phyloP scores from a whole-genome alignment of 2,888 invertebrate genomes.

The Spodoptera exigua region DNA sequence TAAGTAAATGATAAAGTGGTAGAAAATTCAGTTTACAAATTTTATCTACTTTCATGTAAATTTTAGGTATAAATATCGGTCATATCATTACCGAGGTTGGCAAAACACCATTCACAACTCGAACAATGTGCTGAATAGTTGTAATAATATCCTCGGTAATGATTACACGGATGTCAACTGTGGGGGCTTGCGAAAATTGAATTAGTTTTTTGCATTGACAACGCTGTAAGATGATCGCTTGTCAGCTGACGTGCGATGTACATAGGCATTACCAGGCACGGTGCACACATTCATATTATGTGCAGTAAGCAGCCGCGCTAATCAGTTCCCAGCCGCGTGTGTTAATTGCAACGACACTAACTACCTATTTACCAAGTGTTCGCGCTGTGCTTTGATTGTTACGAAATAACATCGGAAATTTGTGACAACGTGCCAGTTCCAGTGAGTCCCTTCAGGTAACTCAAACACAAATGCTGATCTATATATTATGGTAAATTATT shows the following conservation, averaged over 20 bases:
- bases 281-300: constrained; percentile 12
- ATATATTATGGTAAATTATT: constrained; percentile 5
- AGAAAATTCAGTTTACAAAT: no score
- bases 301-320: not conserved
- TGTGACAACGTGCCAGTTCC: not conserved
- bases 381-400: not conserved
- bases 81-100: no score
- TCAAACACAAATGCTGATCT: not conserved
- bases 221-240: constrained; percentile 15
- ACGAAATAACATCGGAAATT: not conserved
- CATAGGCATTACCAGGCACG: constrained; percentile 5
- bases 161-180: constrained; percentile 10
- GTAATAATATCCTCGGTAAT: constrained; percentile 28
- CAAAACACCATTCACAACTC: constrained; percentile 3
- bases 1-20: no score
- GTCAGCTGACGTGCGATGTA: constrained; percentile 27
- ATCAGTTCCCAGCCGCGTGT: constrained; percentile 1
- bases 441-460: constrained; percentile 17
- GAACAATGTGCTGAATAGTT: constrained; percentile 27
- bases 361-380: constrained; percentile 1
- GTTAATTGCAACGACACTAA: not conserved
- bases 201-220: constrained; percentile 19
- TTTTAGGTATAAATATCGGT: no score
- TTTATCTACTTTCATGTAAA: no score
- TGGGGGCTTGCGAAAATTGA: constrained; percentile 23